Percentiles rank a stretch among this genome's conserved stretches.
These are phyloP conservation scores for Pteronotus mesoamericanus DNA, from an alignment of 2,797 vertebrate species.

Conservation along the genomic window DNA sequence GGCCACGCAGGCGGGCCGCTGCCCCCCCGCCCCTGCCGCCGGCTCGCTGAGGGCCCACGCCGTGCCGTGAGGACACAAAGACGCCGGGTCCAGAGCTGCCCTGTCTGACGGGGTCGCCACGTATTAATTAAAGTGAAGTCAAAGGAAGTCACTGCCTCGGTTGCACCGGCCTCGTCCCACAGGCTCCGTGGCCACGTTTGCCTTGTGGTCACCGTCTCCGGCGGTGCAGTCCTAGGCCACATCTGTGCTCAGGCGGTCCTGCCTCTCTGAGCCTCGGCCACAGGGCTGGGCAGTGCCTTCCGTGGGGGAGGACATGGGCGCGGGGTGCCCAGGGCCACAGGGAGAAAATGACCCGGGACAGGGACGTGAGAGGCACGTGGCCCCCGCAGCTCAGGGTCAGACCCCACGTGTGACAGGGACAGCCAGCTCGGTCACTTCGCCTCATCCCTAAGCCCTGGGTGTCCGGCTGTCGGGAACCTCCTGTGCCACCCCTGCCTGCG, in stretches of 20 bases:
- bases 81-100: background rate
- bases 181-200: background rate
- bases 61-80: too few species aligned
- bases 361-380: accelerated
- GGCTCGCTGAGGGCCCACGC: accelerated
- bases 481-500: accelerated
- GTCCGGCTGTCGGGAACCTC: accelerated
- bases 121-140: background rate
- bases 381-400: background rate
- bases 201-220: accelerated
- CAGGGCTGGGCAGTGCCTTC: background rate
- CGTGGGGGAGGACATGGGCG: accelerated
- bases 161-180: accelerated
- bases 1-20: too few species aligned
- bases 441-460: accelerated
- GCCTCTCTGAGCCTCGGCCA: accelerated
- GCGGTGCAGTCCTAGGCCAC: background rate
- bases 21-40: too few species aligned
- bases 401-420: background rate
- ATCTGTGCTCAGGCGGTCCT: accelerated
- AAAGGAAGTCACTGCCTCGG: accelerated
- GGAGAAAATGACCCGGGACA: accelerated
- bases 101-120: background rate
- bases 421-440: accelerated
- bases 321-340: background rate